Base-by-base conservation (phyloP, 2,113 vertebrate species). In the Crotalus helleri region DNA sequence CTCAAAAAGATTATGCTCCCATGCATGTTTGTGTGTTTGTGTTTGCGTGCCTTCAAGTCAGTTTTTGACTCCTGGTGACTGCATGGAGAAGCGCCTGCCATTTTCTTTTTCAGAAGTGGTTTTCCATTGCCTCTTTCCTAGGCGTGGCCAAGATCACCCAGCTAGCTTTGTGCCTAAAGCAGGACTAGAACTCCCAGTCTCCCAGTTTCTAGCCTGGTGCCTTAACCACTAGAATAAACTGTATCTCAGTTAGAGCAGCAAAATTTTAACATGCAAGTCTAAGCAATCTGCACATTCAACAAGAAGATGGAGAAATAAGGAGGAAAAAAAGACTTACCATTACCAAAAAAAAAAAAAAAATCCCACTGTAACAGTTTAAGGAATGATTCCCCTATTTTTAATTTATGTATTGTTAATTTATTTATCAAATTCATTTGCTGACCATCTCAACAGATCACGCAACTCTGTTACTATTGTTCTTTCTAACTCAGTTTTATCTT, bases 301-400 rank as follows among this genome's bases (percentile, higher is more conserved):
- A 88, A 95, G 51, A n/a, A 19, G 15, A 90, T 44, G 5, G 0
- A 90, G 57, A 92, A 93, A 87, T 61, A 92, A 51, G 58, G 55
- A 93, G 44, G 69, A 81, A 24, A 64, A 46, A 85, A 81, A 92
- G 33, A 92, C 89, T 88, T 69, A 51, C 29, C 91, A 91, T 85
- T 69, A 69, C 61, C 1, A 49, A 61, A 29, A 61, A 33, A 33
- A 49, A 61, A 29, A 61, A 33, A 33, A 61, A 57, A 69, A 46
- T 33, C 59, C 33, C 89, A 6, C 57, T 90, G 85, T 85, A 69
- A 13, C 92, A 92, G 81, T 90, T 15, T 61, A 0, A 86, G 87
- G 55, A 93, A 59, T 3, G 69, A 57, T 39, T 64, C 61, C 61
- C 61, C 26, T 12, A 64, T 29, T 64, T 64, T 64, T 13, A 13